Evolutionary conservation across 2,888 invertebrate species (phyloP), one percentile per base, ranked within the genome.

Genomic region (Diplolepis rosae): DNA sequence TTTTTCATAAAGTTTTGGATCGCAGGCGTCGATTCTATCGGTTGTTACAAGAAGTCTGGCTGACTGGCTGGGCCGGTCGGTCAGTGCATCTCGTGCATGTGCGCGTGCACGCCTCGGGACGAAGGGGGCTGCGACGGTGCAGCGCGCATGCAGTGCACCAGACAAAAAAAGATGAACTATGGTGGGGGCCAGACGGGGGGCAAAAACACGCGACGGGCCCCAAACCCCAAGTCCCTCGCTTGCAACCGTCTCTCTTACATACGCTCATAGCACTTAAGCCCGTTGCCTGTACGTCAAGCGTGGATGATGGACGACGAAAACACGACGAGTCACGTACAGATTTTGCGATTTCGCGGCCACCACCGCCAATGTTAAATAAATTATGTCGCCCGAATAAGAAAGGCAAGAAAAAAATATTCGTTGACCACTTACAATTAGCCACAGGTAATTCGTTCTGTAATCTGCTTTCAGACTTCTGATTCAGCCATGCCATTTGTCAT

Each of bases 191-290:
- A 84, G 84, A 84, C 84, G 83, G 83, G 83, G 85, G 84, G 83
- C 84, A 84, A 84, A 84, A 84, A 84, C 84, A 84, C 81, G 83
- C 83, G 83, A 84, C 82, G 81, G 83, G 83, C 80, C 84, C 82
- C 80, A 82, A 83, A 84, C 82, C 83, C 79, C 74, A 76, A 79
- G 77, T 80, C 80, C 80, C 77, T 71, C 80, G n/a, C 22, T 70
- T 72, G 65, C 77, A 79, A 79, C 78, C 80, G 76, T 77, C 80
- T 77, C 74, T 73, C 73, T 75, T 61, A 61, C 61, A 27, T 61
- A 35, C 56, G 22, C 39, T 50, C 50, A n/a, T 39, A 11, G 35
- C 35, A 61, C 61, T 61, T 27, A 39, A 39, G 39, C 15, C 24
- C 61, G 50, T 50, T 50, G 50, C 50, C 50, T 50, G 50, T 27